Percentiles rank a stretch among this genome's conserved stretches.
Conservation (phyloP, 2,113 vertebrate species). For the human (Homo sapiens) region GRCh38 chrX:115020501-115021000, state of each 20-base stretch:
- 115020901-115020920: background rate
- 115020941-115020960: background rate
- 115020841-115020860: background rate
- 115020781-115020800: background rate
- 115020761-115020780: background rate
- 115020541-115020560: background rate
- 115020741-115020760: background rate
- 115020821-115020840: background rate
- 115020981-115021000: slow-evolving; percentile 17
- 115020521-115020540: background rate
- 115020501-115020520: slow-evolving; percentile 14
- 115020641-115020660: background rate
- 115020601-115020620: background rate
- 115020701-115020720: background rate
- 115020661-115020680: background rate
- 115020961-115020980: background rate
- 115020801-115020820: background rate
- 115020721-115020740: background rate
- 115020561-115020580: background rate
- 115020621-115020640: background rate
- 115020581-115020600: background rate
- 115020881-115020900: background rate
- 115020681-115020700: background rate
- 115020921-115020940: background rate
- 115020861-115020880: background rate